Base-by-base conservation (phyloP, 2,113 vertebrate species). In the Nannobrachium achirus region DNA sequence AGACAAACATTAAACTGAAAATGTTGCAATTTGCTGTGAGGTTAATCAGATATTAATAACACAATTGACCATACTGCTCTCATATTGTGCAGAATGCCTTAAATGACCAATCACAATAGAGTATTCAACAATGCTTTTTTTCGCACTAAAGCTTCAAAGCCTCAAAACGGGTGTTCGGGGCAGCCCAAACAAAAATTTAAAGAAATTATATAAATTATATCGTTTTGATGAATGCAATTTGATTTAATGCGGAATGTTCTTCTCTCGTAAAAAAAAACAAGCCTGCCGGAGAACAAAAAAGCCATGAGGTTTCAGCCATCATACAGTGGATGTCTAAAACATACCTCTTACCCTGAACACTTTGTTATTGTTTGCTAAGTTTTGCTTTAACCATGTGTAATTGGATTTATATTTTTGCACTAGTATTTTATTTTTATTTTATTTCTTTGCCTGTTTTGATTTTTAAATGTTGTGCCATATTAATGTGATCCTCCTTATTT, bases 231-330 rank as follows among this genome's bases (percentile, higher is more conserved):
- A 76, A 68, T 69, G 20, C 18, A 15, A 44, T 67, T 33, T 70
- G 6, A 66, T 67, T 82, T 65, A 10, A 70, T 75, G 50, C 64
- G 56, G 49, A 81, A 71, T 69, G 63, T 70, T 69, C 66, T 80
- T 59, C 38, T 45, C 20, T 38, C 40, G 33, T n/a, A 8, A 53
- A 7, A 8, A 53, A 7, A 39, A 48, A 15, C 15, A 50, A 20
- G 13, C 11, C 20, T 6, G 6, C 45, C 33, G 25, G 6, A 5
- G 6, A 33, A 33, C 3, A 33, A 55, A 56, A 14, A 66, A 62
- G 38, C 56, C 63, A 51, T 53, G 40, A 66, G 16, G 33, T 11
- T 15, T 39, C 3, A 66, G n/a, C 52, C 16, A 56, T 16, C 18
- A 7, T 33, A 39, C 5, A 14, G 45, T 6, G 14, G 14, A 41